These are phyloP conservation scores for Mimas tiliae DNA, from an alignment of 2,888 invertebrate genomes.

Conservation along the genomic window DNA sequence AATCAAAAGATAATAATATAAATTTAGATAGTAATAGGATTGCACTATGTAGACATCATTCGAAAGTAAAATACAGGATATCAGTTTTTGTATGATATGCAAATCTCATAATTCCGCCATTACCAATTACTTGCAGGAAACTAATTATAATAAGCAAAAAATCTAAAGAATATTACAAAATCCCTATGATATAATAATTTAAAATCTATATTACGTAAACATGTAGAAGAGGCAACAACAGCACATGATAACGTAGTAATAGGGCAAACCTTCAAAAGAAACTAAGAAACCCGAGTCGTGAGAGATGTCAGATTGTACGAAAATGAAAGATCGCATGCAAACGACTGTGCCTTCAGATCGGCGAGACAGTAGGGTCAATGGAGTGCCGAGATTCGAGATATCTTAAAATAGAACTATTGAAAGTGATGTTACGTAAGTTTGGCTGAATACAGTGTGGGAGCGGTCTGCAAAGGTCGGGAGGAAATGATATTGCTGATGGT, in stretches of 20 bases:
- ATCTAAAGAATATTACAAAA: background rate
- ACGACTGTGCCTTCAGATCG: conserved; percentile 29
- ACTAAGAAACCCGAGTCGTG: conserved; percentile 73
- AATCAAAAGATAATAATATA: background rate
- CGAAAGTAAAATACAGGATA: background rate
- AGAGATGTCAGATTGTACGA: conserved; percentile 63
- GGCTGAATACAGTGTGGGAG: conserved; percentile 6
- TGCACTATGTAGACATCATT: background rate
- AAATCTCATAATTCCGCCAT: conserved; percentile 3
- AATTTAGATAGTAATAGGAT: background rate
- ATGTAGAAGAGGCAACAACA: background rate
- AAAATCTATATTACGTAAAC: conserved; percentile 12
- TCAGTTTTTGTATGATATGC: conserved; percentile 4
- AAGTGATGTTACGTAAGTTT: conserved; percentile 10
- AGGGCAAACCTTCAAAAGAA: conserved; percentile 56
- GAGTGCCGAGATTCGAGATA: conserved; percentile 26
- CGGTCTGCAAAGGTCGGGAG: background rate
- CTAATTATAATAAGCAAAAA: background rate
- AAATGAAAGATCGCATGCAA: conserved; percentile 52
- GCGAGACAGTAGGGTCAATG: conserved; percentile 14
- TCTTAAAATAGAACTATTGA: conserved; percentile 13
- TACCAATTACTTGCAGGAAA: conserved; percentile 5
- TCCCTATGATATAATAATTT: background rate
- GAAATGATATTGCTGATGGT: background rate
- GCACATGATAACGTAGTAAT: conserved; percentile 1